Base-by-base conservation (phyloP, 2,113 vertebrate genomes). In the Embiotoca jacksoni region DNA sequence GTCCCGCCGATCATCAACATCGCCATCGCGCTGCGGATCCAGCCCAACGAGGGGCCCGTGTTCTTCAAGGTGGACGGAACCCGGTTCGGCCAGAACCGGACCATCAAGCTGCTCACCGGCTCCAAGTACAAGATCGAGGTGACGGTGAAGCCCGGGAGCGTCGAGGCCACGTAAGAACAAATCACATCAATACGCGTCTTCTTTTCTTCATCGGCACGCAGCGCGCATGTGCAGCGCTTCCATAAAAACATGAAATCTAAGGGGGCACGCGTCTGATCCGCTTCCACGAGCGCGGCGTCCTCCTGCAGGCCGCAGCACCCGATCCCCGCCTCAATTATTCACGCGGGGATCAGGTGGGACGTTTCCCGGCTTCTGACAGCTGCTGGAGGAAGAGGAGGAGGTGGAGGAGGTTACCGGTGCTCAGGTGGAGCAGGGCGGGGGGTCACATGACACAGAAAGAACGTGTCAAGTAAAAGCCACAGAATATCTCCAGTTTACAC, bases 1-100 rank as follows among this genome's bases (percentile, higher is more conserved):
- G 95, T 98, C 7, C 97, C 97, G 3, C 88, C 93, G 61, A 78
- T 98, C 67, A 94, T 99, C 77, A 93, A 94, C 88, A 96, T 99
- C 92, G 93, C 94, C 83, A 95, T 99, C 86, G 93, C 96, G 0
- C 94, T 99, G 79, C 95, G 95, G 83, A 97, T 98, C 88, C 96
- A 98, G 89, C 98, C 98, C 81, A 97, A 97, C 75, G 97, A 99
- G 16, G 97, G 97, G 0, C 95, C 97, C 1, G 98, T 99, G 41
- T 99, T 97, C 84, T 99, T 96, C 92, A 99, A 99, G 92, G 98
- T 98, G 92, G 98, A 99, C 78, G 97, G 98, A 36, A 96, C 97
- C 83, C 92, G 98, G 2, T 99, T 99, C 90, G 98, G 97, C 10
- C 98, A 99, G 94, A 98, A 88, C 94, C 92, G 98, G 75, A 99